phyloP scores from a whole-genome alignment of 92 coral and sea anemone species.

The Actinostola sp. region DNA sequence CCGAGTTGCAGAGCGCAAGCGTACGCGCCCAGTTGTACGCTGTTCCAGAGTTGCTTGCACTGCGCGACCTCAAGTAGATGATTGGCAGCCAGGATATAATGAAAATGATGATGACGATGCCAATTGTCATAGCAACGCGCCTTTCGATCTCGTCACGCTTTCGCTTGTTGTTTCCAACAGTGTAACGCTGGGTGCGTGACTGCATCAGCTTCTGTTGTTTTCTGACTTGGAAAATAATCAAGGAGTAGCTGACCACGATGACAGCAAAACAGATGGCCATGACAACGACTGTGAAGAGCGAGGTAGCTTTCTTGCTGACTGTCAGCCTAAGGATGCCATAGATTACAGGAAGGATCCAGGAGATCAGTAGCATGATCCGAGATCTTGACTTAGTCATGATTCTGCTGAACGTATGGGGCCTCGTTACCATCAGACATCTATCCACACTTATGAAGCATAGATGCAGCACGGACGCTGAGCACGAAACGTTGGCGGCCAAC shows the following conservation, averaged over 20 bases:
- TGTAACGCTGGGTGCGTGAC: constrained; percentile 13
- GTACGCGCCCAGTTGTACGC: constrained; percentile 92
- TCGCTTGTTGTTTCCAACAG: constrained; percentile 25
- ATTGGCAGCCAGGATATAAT: constrained; percentile 76
- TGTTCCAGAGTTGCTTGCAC: constrained; percentile 62
- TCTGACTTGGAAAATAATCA: constrained; percentile 71
- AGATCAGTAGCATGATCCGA: constrained; percentile 39
- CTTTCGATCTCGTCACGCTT: constrained; percentile 67
- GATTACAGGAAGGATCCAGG: constrained; percentile 65
- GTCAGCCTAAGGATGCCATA: constrained; percentile 70
- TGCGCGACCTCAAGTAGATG: constrained; percentile 56
- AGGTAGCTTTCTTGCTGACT: constrained; percentile 66
- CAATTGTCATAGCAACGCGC: constrained; percentile 88
- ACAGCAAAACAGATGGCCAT: constrained; percentile 71
- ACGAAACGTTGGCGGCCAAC: constrained; percentile 73
- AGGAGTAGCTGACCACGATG: constrained; percentile 67
- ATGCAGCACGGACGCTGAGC: constrained; percentile 77
- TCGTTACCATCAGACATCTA: constrained; percentile 69
- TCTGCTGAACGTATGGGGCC: constrained; percentile 58
- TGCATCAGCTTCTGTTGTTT: constrained; percentile 52
- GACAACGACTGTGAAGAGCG: constrained; percentile 71
- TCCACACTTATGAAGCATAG: constrained; percentile 80
- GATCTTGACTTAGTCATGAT: constrained; percentile 61
- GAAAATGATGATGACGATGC: constrained; percentile 76
- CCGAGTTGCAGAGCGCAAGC: constrained; percentile 78